These are phyloP conservation scores for Botia almorhae DNA, from an alignment of 2,797 vertebrate genomes.

Conservation along the genomic window DNA sequence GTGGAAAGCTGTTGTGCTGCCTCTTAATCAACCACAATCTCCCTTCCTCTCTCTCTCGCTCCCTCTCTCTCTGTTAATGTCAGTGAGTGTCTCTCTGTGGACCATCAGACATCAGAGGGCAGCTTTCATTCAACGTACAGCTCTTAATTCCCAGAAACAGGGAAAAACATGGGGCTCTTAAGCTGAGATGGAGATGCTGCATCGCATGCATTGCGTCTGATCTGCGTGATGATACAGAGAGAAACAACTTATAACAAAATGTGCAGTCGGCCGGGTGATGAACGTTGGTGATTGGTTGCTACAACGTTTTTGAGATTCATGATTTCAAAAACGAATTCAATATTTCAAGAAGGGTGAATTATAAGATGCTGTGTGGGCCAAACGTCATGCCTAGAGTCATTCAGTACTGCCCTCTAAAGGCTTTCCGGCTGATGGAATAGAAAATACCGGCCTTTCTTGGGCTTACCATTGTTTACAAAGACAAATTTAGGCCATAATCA, in stretches of 20 bases:
- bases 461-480: not conserved
- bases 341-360: no score
- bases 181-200: not conserved
- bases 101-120: conserved; percentile 31
- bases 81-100: conserved; percentile 32
- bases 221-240: no score
- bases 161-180: not conserved
- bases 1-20: not conserved
- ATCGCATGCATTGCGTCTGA: not conserved
- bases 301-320: no score
- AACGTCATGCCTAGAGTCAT: not conserved
- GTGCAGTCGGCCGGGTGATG: no score
- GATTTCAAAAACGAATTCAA: no score
- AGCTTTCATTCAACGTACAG: conserved; percentile 34
- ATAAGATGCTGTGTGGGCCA: not conserved
- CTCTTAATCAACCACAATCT: conserved; percentile 25
- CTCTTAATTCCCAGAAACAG: conserved; percentile 15
- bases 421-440: not conserved
- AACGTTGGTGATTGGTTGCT: no score
- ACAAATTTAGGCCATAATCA: not conserved
- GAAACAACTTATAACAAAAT: no score
- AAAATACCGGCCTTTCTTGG: no score
- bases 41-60: conserved; percentile 29
- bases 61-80: conserved; percentile 34
- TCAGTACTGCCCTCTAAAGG: not conserved